These are phyloP conservation scores for Brachionus calyciflorus DNA, from an alignment of 1,140 invertebrate genomes.

Conservation along the genomic window DNA sequence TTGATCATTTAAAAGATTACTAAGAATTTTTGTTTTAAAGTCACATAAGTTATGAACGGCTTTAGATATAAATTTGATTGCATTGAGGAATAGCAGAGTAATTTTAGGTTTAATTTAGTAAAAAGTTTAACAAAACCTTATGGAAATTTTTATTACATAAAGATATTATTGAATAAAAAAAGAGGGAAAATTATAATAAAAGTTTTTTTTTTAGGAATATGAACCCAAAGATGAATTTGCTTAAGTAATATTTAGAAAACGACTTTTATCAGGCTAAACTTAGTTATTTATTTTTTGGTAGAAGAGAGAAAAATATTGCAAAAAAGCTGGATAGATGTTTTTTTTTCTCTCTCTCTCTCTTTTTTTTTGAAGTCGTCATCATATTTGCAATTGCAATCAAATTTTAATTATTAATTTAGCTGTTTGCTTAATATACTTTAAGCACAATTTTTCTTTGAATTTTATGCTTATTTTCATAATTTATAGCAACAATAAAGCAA, in stretches of 20 bases:
- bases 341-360: not conserved
- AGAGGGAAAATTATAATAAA: not conserved
- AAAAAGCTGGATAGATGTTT: no score
- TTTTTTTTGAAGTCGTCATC: not conserved
- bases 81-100: no score
- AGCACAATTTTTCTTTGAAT: not conserved
- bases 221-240: not conserved
- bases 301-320: not conserved
- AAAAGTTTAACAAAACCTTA: no score
- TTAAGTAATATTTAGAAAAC: no score
- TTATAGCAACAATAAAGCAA: conserved; percentile 28
- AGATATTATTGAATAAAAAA: conserved; percentile 1
- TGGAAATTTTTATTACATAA: conserved; percentile 1
- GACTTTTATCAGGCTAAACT: no score
- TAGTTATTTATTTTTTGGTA: not conserved
- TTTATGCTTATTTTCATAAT: conserved; percentile 37
- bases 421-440: not conserved
- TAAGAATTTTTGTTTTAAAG: no score
- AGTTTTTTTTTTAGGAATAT: not conserved
- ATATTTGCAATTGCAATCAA: not conserved
- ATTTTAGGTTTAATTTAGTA: no score
- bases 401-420: no score
- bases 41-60: no score
- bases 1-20: no score
- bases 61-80: no score